Base-by-base conservation (phyloP, 2,797 vertebrate species). In the Hyperoplus immaculatus region DNA sequence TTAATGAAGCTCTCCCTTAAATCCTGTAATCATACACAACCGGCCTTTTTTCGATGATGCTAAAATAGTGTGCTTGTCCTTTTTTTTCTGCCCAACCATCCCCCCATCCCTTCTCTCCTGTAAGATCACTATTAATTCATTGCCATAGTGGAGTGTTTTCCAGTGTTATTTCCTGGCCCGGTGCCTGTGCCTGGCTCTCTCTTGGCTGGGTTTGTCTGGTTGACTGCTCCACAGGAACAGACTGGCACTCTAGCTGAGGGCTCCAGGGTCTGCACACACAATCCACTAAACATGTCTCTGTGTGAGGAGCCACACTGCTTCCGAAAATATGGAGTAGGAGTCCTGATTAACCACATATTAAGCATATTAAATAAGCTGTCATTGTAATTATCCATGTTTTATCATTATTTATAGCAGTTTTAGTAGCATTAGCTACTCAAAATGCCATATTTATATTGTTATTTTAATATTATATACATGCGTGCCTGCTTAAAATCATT, bases 141-240 rank as follows among this genome's bases (percentile, higher is more conserved):
- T 88, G 88, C 82, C 76, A 65, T 85, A 85, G 87, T 84, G 84
- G 88, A 92, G 89, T 88, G 84, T 89, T 94, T 92, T 93, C 91
- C 86, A 91, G 87, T 91, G 90, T 85, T 85, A 87, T 84, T 89
- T 91, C 87, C 91, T 95, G 94, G 93, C 93, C 74, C 43, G 8
- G 73, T 90, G 93, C 93, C 93, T 83, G 87, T 84, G 87, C 91
- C 79, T 89, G 74, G 89, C 93, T 90, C 87, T 91, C 91, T 95
- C 87, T 94, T 94, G 94, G 93, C 93, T 91, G 91, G 83, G 90
- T 91, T 90, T 80, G 88, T 87, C 89, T 93, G 92, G 91, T 92
- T 93, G 88, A 93, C 92, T 92, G 93, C 94, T 90, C 94, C 92
- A 90, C 94, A 92, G 94, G 94, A 95, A 95, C 94, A 95, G 94